Percentiles rank a stretch among this genome's conserved stretches.
phyloP scores from a whole-genome alignment of 2,797 vertebrate species.

The Gallinago solitaria region DNA sequence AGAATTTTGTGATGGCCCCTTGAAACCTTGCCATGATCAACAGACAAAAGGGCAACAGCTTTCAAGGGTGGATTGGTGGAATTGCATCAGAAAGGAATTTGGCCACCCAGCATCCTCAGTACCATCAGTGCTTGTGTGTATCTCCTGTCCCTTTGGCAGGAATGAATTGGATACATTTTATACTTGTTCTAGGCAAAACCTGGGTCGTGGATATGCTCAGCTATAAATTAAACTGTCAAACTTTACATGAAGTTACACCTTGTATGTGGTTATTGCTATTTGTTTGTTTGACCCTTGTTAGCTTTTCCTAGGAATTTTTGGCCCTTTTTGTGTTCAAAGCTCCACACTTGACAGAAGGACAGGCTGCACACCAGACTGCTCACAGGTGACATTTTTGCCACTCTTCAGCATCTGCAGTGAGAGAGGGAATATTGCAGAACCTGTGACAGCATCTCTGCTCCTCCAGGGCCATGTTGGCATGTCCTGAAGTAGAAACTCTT shows the following conservation, averaged over 20 bases:
- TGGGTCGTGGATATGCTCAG: background rate
- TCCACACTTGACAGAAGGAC: background rate
- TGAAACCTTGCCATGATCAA: background rate
- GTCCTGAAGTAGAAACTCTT: background rate
- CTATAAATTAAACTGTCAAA: background rate
- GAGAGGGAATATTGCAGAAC: background rate
- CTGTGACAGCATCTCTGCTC: background rate
- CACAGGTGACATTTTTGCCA: background rate
- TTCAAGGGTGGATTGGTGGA: background rate
- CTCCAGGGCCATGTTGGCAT: background rate
- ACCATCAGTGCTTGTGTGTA: accelerated
- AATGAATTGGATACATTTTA: background rate
- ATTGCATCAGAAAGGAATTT: background rate
- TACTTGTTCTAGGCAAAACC: background rate
- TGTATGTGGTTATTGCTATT: background rate
- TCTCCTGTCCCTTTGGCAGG: background rate
- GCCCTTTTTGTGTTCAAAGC: background rate
- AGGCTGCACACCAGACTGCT: background rate
- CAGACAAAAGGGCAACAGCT: background rate
- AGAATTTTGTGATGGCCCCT: background rate
- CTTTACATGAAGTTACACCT: background rate
- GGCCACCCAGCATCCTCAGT: background rate
- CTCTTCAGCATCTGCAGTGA: background rate
- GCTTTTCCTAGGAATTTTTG: background rate
- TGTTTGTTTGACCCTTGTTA: background rate